These are phyloP conservation scores for Trachemys scripta DNA, from an alignment of 2,113 vertebrate genomes.

Conservation along the genomic window DNA sequence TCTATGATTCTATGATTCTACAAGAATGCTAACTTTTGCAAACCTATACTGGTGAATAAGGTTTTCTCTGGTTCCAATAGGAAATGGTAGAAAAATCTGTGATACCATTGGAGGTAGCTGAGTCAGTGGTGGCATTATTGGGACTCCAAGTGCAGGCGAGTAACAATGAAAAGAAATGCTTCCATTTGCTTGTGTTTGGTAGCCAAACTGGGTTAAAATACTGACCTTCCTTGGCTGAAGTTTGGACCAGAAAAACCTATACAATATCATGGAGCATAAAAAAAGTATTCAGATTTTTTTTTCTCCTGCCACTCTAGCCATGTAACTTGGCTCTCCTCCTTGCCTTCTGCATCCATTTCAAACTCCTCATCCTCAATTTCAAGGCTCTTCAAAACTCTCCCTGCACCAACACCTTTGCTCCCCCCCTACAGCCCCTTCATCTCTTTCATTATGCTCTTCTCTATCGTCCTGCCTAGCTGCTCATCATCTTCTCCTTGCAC, in stretches of 20 bases:
- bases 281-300: not conserved
- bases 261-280: not conserved
- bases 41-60: not conserved
- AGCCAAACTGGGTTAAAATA: not conserved
- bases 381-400: not conserved
- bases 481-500: not conserved
- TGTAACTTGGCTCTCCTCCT: not conserved
- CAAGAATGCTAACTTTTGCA: not conserved
- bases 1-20: no score
- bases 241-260: not conserved
- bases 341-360: not conserved
- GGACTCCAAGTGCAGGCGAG: not conserved
- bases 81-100: not conserved
- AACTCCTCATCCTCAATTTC: not conserved
- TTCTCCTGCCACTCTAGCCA: not conserved
- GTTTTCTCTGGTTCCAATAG: not conserved
- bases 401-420: not conserved
- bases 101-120: not conserved
- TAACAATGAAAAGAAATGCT: not conserved
- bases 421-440: not conserved
- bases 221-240: rapidly evolving
- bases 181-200: not conserved
- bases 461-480: not conserved
- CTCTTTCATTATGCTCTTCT: not conserved
- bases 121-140: not conserved